Percentiles rank a stretch among this genome's conserved stretches.
Evolutionary conservation across 2,888 invertebrate species (phyloP).

Genomic region (Tipula vernalis): DNA sequence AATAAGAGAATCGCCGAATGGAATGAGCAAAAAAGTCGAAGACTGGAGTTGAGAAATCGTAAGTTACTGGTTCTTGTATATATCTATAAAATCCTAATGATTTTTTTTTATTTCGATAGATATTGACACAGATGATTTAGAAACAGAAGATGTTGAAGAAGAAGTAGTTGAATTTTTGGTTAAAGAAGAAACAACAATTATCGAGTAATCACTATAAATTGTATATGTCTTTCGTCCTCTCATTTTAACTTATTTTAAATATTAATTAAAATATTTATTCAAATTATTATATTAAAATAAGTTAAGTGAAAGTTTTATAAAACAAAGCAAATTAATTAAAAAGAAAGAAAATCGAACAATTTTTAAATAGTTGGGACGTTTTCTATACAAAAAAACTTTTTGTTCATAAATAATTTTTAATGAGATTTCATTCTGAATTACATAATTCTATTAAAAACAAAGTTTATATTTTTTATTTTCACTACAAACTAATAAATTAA

Average conservation of each 20-base stretch:
- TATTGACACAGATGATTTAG: conserved; percentile 86
- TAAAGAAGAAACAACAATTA: conserved; percentile 78
- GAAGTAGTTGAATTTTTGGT: conserved; percentile 96
- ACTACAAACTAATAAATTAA: background rate
- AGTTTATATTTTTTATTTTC: background rate
- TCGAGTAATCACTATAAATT: conserved; percentile 46
- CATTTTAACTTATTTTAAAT: background rate
- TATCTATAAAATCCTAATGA: background rate
- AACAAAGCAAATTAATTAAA: background rate
- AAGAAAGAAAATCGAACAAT: background rate
- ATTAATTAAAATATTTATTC: background rate
- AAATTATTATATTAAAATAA: background rate
- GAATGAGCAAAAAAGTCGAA: conserved; percentile 61
- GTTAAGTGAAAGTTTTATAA: background rate
- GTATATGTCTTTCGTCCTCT: conserved; percentile 27
- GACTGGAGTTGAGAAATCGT: conserved; percentile 80
- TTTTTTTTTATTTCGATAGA: conserved; percentile 40
- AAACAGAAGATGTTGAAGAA: conserved; percentile 85
- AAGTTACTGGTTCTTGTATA: conserved; percentile 33
- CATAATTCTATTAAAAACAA: background rate
- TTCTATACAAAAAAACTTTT: background rate
- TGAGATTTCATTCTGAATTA: background rate
- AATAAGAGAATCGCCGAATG: conserved; percentile 62
- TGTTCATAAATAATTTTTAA: background rate
- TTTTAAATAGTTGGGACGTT: background rate